phyloP scores from a whole-genome alignment of 1,140 invertebrate species.

The Penaeus chinensis region DNA sequence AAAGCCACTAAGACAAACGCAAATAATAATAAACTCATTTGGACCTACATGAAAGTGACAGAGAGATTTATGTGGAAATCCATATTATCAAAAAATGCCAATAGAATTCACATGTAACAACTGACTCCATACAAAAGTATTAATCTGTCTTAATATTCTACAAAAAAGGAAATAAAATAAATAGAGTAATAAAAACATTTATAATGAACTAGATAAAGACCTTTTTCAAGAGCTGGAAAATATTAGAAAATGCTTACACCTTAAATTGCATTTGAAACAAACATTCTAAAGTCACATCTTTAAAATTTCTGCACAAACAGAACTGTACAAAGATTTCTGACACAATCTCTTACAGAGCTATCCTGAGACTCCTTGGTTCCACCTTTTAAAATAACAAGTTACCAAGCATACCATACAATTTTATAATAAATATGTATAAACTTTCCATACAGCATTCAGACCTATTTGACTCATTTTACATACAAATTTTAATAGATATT shows the following conservation, averaged over 20 bases:
- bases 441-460: conserved; percentile 52
- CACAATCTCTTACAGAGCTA: conserved; percentile 56
- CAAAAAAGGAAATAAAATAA: conserved; percentile 28
- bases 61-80: not conserved
- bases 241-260: conserved; percentile 44
- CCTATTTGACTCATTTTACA: conserved; percentile 40
- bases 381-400: conserved; percentile 55
- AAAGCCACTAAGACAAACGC: conserved; percentile 24
- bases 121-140: no score
- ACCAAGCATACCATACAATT: conserved; percentile 52
- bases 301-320: conserved; percentile 29
- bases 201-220: conserved; percentile 37
- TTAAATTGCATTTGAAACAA: conserved; percentile 42
- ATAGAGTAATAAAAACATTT: conserved; percentile 44
- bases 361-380: conserved; percentile 61
- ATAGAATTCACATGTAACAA: no score
- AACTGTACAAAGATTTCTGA: conserved; percentile 46
- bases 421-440: conserved; percentile 61
- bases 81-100: not conserved
- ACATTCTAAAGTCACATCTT: conserved; percentile 39
- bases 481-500: conserved; percentile 43
- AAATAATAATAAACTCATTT: conserved; percentile 35
- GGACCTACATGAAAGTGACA: conserved; percentile 17
- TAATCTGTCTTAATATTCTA: conserved; percentile 30
- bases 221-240: conserved; percentile 28